These are phyloP conservation scores for Teleogryllus occipitalis DNA, from an alignment of 1,140 invertebrate species.

Conservation along the genomic window DNA sequence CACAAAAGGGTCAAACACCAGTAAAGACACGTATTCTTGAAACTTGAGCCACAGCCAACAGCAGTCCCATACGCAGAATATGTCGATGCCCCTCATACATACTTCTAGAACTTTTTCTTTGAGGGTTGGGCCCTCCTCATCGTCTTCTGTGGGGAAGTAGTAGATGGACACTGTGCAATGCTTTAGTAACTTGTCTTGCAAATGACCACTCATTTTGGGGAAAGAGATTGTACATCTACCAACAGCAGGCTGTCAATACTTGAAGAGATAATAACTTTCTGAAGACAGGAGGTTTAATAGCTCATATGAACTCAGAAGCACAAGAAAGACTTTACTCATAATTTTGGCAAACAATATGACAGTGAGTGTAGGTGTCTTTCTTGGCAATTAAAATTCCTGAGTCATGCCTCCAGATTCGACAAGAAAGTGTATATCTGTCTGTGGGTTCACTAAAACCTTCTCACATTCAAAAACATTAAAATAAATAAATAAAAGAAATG, in stretches of 20 bases:
- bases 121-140: conserved; percentile 79
- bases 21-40: conserved; percentile 78
- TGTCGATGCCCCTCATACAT: conserved; percentile 72
- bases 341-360: too few relatives aligned
- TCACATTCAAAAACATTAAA: too few relatives aligned
- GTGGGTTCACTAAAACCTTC: too few relatives aligned
- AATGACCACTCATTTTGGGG: conserved; percentile 49
- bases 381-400: too few relatives aligned
- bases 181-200: conserved; percentile 54
- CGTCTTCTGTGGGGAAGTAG: conserved; percentile 88
- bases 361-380: too few relatives aligned
- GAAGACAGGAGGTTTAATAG: not conserved
- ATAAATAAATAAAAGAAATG: too few relatives aligned
- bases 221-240: conserved; percentile 14
- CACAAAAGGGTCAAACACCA: conserved; percentile 96
- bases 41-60: conserved; percentile 84
- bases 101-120: conserved; percentile 73
- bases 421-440: too few relatives aligned
- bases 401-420: too few relatives aligned
- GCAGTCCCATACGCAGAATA: conserved; percentile 96
- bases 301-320: too few relatives aligned
- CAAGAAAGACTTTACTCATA: too few relatives aligned
- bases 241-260: conserved; percentile 7
- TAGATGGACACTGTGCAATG: conserved; percentile 78
- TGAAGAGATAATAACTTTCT: not conserved